Base-by-base conservation (phyloP, 2,113 vertebrate genomes). In the Pelobates fuscus region DNA sequence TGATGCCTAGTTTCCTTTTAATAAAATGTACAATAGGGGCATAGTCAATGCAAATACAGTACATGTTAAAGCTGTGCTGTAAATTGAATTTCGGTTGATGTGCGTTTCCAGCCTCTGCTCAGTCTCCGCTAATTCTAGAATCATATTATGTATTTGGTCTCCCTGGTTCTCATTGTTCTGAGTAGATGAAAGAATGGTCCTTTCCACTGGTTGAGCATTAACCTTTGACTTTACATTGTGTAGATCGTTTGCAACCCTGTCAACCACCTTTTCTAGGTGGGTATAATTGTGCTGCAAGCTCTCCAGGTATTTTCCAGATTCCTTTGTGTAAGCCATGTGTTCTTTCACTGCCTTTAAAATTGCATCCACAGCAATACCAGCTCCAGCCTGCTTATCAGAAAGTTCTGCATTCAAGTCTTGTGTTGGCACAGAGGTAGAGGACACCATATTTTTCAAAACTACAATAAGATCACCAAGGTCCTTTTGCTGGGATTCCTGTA, bases 21-120 rank as follows among this genome's bases (percentile, higher is more conserved):
- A 88, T 26, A 99, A 81, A 71, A 95, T 2, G 74, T 95, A 99
- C n/a, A 98, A 84, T 0, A 94, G 80, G 7, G 95, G 92, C 8
- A 98, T 58, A 0, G 89, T 85, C 78, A 94, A 18, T 8, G 93
- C 89, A 25, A 95, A 82, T 1, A 92, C 67, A 0, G 89, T 85
- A 21, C 91, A 96, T 0, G 92, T 92, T 49, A 96, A 63, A 2
- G 91, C 84, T 0, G 94, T 93, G 83, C 90, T 95, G 52, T 89
- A 95, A 41, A 94, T 0, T 0, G 86, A 89, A 77, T 86, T 94
- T 64, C 86, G 92, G 70, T 88, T 92, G 66, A 95, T 95, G n/a
- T 87, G 90, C 0, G 87, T 80, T 79, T 89, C 90, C 46, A 98
- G 86, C 23, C 88, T 93, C 84, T 82, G 89, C 86, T 94, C 93